Evolutionary conservation across 1,140 invertebrate genomes (phyloP).

Genomic region (Streblospio benedicti): DNA sequence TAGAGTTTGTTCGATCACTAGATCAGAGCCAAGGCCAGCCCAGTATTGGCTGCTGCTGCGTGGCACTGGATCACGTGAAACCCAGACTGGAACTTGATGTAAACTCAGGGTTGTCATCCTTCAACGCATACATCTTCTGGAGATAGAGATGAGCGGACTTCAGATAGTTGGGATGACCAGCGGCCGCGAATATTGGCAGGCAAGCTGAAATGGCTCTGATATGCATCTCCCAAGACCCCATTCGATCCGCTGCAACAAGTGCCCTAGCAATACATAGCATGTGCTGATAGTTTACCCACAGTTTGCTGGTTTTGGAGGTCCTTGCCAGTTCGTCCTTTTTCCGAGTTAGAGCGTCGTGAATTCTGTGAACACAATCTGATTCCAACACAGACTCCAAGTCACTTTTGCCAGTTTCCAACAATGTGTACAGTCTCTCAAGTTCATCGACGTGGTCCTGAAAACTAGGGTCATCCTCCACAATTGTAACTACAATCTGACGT

Average conservation of each 20-base stretch:
- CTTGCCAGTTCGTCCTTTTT: no score
- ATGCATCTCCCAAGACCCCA: not conserved
- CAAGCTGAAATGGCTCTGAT: constrained; percentile 1
- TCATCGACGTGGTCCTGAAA: no score
- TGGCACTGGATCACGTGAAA: constrained; percentile 5
- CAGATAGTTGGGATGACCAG: not conserved
- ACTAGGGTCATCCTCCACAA: no score
- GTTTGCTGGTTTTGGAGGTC: no score
- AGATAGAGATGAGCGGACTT: constrained; percentile 6
- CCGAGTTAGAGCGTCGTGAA: no score
- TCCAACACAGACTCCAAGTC: no score
- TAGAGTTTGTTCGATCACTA: constrained; percentile 6
- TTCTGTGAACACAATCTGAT: no score
- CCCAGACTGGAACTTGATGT: not conserved
- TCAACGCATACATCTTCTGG: constrained; percentile 8
- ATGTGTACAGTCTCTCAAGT: no score
- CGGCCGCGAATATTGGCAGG: constrained; percentile 3
- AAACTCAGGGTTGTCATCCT: not conserved
- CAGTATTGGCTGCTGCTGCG: not conserved
- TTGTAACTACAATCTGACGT: no score
- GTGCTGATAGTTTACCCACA: no score
- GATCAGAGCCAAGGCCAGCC: constrained; percentile 4
- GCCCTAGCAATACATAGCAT: not conserved
- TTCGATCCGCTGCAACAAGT: not conserved
- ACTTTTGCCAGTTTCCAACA: no score